phyloP scores from a whole-genome alignment of 2,113 vertebrate genomes.

The Aramus guarauna region DNA sequence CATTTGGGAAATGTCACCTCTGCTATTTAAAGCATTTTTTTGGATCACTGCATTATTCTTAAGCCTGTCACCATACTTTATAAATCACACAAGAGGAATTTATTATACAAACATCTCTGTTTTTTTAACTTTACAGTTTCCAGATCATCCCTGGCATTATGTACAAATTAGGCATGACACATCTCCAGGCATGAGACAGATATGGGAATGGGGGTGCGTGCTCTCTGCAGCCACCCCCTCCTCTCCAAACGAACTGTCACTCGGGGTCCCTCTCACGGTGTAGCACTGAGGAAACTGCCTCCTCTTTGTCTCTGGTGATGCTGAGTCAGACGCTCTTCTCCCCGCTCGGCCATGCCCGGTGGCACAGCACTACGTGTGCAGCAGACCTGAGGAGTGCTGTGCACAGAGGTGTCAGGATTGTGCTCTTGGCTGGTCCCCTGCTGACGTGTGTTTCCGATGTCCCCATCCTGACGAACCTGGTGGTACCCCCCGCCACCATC shows the following conservation, averaged over 20 bases:
- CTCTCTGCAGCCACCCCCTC: neutral
- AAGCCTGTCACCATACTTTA: neutral
- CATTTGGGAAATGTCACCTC: conserved; percentile 16
- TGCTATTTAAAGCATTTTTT: neutral
- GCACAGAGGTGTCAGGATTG: neutral
- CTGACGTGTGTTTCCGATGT: neutral
- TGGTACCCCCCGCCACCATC: neutral
- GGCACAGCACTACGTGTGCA: neutral
- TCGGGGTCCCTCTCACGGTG: neutral
- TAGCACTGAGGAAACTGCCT: neutral
- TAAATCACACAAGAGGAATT: neutral
- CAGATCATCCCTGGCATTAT: neutral
- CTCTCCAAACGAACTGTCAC: neutral
- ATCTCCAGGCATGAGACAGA: neutral
- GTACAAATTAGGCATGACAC: neutral
- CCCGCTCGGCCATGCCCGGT: neutral
- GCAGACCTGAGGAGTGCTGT: neutral
- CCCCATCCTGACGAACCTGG: accelerated
- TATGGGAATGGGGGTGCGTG: neutral
- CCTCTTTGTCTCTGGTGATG: neutral
- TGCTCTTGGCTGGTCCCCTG: neutral
- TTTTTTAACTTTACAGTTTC: neutral
- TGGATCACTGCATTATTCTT: neutral
- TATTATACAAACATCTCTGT: neutral
- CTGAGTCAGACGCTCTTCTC: neutral